phyloP scores from a whole-genome alignment of 2,888 invertebrate species.

The Drosophila nigricruria region DNA sequence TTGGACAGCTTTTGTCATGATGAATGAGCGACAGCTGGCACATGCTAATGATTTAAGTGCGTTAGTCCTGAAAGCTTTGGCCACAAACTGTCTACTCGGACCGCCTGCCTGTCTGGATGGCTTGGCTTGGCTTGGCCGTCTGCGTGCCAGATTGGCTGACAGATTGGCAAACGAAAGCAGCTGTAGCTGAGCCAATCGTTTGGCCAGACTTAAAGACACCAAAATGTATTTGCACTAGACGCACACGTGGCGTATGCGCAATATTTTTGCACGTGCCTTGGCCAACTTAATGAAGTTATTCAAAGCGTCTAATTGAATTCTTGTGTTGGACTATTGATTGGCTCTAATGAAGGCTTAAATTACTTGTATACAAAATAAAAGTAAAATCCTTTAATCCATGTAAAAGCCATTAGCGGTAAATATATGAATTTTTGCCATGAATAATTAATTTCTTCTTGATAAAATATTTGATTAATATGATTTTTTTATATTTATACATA shows the following conservation, averaged over 20 bases:
- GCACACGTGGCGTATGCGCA: constrained; percentile 35
- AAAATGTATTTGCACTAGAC: not conserved
- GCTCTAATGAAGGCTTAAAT: not conserved
- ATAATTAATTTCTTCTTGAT: not conserved
- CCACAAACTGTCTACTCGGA: constrained; percentile 27
- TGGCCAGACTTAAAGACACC: constrained; percentile 20
- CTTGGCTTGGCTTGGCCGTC: not conserved
- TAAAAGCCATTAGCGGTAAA: not conserved
- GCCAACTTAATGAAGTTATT: constrained; percentile 27
- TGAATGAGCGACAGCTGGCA: constrained; percentile 17
- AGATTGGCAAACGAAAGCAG: constrained; percentile 31
- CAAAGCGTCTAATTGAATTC: constrained; percentile 34
- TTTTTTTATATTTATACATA: not conserved
- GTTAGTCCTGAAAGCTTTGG: constrained; percentile 21
- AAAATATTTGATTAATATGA: not conserved
- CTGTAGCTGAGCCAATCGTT: constrained; percentile 29
- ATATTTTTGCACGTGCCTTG: constrained; percentile 42
- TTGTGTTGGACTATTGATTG: constrained; percentile 4
- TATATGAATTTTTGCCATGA: not conserved
- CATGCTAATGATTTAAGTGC: constrained; percentile 36
- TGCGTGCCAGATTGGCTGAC: constrained; percentile 34
- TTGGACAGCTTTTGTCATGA: constrained; percentile 7
- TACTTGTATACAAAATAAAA: no score
- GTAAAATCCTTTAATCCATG: not conserved
- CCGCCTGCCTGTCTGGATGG: not conserved